These are phyloP conservation scores for Typhlichthys eigenmanni DNA, from an alignment of 2,797 vertebrate species.

Conservation along the genomic window DNA sequence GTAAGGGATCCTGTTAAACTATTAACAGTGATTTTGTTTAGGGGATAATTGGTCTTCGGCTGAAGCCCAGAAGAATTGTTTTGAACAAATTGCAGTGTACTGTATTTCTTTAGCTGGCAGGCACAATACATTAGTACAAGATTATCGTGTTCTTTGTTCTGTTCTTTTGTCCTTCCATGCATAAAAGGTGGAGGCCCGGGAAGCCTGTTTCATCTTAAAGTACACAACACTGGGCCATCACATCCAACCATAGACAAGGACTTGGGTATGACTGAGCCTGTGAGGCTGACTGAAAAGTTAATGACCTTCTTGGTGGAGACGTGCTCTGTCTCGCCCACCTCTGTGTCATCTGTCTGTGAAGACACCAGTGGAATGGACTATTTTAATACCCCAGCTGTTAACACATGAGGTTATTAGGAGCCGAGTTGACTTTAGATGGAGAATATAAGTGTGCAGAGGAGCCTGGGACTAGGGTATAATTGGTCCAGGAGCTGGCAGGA, in stretches of 20 bases:
- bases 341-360: neutral
- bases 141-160: neutral
- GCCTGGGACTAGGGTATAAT: slow-evolving; percentile 36
- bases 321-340: slow-evolving; percentile 10
- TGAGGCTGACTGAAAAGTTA: slow-evolving; percentile 14
- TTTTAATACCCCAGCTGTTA: slow-evolving; percentile 32
- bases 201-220: neutral
- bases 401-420: slow-evolving; percentile 44
- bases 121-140: neutral
- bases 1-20: no score
- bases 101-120: neutral
- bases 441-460: slow-evolving; percentile 42
- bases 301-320: neutral
- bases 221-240: neutral
- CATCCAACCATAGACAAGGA: neutral
- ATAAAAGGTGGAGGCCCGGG: neutral
- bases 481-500: slow-evolving; percentile 44
- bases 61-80: neutral
- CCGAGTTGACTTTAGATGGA: slow-evolving; percentile 44
- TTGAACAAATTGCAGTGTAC: neutral
- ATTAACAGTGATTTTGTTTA: neutral
- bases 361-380: slow-evolving; percentile 11
- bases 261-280: neutral
- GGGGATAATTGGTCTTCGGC: neutral
- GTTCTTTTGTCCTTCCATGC: neutral